phyloP scores from a whole-genome alignment of 2,113 vertebrate species.

The Neogale vison region DNA sequence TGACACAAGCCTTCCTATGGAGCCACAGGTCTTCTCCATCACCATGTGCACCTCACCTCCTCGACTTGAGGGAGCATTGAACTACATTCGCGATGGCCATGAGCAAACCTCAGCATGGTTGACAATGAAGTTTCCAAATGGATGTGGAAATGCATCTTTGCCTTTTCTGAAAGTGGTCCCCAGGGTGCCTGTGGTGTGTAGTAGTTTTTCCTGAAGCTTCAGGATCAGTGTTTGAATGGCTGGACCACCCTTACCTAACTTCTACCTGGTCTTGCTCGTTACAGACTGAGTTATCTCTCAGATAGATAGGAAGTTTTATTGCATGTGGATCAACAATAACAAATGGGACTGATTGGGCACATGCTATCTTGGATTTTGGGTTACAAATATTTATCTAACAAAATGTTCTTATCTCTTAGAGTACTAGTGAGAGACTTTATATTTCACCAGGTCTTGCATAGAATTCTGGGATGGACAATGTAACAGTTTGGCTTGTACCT shows the following conservation, averaged over 20 bases:
- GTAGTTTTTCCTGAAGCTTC: not conserved
- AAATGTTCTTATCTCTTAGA: not conserved
- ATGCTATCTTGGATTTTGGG: not conserved
- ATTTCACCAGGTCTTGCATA: not conserved
- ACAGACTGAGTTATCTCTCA: not conserved
- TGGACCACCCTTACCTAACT: not conserved
- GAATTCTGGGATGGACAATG: not conserved
- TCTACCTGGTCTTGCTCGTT: not conserved
- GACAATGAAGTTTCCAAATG: not conserved
- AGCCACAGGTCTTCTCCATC: not conserved
- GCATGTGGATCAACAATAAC: not conserved
- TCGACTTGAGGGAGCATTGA: not conserved
- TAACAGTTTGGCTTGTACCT: not conserved
- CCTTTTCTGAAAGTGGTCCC: not conserved
- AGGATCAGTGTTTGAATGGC: not conserved
- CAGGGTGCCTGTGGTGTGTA: rapidly evolving
- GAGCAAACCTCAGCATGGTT: rapidly evolving
- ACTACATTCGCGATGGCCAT: rapidly evolving
- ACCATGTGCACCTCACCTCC: not conserved
- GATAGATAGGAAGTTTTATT: not conserved
- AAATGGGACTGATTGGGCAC: not conserved
- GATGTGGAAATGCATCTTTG: not conserved
- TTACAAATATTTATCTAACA: not conserved
- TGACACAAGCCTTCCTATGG: not conserved
- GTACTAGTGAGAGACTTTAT: not conserved